Conservation (phyloP, 2,888 invertebrate species). For the Chelonus formosanus region DNA sequence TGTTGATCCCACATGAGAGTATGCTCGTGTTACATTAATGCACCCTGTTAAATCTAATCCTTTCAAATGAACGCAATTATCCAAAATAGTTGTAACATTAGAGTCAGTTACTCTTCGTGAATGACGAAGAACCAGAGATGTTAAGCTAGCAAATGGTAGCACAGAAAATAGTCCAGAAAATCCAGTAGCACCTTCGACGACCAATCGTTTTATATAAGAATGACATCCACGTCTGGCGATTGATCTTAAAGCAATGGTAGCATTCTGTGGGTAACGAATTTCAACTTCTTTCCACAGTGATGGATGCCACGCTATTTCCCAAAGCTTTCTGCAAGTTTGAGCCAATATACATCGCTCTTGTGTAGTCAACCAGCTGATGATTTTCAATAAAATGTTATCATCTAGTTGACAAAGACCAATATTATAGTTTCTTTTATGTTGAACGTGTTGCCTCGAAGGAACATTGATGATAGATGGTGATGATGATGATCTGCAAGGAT, state of each 20-base stretch:
- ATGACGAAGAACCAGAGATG: slow-evolving; percentile 63
- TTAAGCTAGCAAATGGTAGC: slow-evolving; percentile 54
- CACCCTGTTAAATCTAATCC: slow-evolving; percentile 59
- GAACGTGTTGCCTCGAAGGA: slow-evolving; percentile 33
- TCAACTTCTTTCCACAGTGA: slow-evolving; percentile 71
- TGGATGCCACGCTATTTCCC: slow-evolving; percentile 81
- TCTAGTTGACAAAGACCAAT: slow-evolving; percentile 50
- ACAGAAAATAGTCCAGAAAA: slow-evolving; percentile 52
- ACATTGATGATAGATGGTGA: slow-evolving; percentile 47
- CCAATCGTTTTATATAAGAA: slow-evolving; percentile 49
- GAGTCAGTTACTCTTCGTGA: slow-evolving; percentile 52
- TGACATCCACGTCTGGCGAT: slow-evolving; percentile 55
- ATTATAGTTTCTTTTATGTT: slow-evolving; percentile 41
- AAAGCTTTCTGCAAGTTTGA: slow-evolving; percentile 79
- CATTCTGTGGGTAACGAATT: slow-evolving; percentile 55
- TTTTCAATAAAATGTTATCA: slow-evolving; percentile 75
- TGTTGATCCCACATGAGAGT: slow-evolving; percentile 62
- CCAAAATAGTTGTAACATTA: slow-evolving; percentile 53
- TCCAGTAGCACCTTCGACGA: slow-evolving; percentile 55
- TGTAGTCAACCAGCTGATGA: slow-evolving; percentile 77
- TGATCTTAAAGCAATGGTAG: slow-evolving; percentile 49
- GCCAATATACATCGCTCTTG: slow-evolving; percentile 79
- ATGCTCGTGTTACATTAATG: slow-evolving; percentile 49
- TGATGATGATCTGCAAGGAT: slow-evolving; percentile 53
- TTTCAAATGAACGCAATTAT: slow-evolving; percentile 53